phyloP scores from a whole-genome alignment of 1,140 invertebrate species.

The Marisa cornuarietis region DNA sequence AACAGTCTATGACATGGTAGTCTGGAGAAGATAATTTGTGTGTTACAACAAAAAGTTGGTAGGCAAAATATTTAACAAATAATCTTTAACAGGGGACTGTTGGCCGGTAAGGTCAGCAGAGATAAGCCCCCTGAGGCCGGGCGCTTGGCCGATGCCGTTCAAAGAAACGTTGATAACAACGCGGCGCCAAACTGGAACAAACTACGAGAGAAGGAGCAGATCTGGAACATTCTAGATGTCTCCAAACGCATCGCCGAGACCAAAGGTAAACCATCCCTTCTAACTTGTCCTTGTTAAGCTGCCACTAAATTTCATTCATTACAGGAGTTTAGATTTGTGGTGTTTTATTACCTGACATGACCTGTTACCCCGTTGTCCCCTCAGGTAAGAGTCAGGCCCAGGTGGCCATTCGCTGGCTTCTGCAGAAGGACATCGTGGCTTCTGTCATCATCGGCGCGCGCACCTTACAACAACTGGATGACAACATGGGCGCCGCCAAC shows the following conservation, averaged over 20 bases:
- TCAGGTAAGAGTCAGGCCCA: constrained; percentile 28
- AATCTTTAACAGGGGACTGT: constrained; percentile 10
- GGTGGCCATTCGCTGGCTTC: constrained; percentile 42
- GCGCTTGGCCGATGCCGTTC: constrained; percentile 15
- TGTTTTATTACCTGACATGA: too few species aligned
- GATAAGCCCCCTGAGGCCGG: constrained; percentile 14
- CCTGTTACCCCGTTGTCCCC: background rate
- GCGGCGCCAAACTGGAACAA: background rate
- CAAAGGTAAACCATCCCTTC: background rate
- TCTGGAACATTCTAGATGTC: constrained; percentile 23
- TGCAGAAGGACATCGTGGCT: constrained; percentile 39
- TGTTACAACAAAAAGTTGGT: too few species aligned
- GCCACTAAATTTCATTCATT: too few species aligned
- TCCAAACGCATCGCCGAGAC: constrained; percentile 7
- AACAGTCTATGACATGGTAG: too few species aligned
- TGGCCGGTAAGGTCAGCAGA: constrained; percentile 28
- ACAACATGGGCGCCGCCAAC: constrained; percentile 32
- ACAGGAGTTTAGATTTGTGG: too few species aligned
- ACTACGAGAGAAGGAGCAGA: background rate
- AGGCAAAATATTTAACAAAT: too few species aligned
- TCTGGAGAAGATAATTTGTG: too few species aligned
- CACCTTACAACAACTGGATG: constrained; percentile 40
- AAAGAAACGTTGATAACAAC: background rate
- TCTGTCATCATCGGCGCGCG: constrained; percentile 47
- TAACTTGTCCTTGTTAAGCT: too few species aligned